Conservation (phyloP, 2,797 vertebrate species). For the Lepus townsendii region DNA sequence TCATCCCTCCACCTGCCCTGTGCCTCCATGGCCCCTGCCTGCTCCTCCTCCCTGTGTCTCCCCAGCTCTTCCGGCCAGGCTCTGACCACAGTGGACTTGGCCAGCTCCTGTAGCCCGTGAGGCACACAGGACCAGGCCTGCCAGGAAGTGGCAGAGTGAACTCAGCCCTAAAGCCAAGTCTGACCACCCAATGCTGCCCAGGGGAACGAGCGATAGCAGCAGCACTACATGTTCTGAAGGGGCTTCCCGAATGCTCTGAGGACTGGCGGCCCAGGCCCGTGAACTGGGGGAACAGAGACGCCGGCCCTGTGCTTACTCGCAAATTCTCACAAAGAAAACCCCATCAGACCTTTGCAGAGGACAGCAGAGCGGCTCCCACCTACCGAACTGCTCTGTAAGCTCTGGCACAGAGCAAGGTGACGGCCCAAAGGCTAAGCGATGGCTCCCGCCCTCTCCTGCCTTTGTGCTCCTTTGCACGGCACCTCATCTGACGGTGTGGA, state of each 20-base stretch:
- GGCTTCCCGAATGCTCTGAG: neutral
- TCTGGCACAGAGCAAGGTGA: neutral
- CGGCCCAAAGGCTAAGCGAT: neutral
- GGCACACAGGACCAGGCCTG: neutral
- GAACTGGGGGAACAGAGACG: neutral
- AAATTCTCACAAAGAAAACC: neutral
- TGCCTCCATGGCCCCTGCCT: neutral
- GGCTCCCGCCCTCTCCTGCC: neutral
- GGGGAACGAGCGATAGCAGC: too few relatives aligned
- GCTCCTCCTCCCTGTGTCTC: neutral
- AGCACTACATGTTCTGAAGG: neutral
- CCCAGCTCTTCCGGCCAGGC: too few relatives aligned
- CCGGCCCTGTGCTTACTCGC: neutral
- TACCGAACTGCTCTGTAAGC: neutral
- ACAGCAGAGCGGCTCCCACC: neutral
- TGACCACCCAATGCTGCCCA: neutral
- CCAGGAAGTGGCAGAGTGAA: neutral
- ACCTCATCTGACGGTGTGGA: neutral
- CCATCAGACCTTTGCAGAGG: neutral
- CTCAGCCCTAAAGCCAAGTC: neutral
- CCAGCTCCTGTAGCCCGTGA: neutral
- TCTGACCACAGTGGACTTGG: neutral
- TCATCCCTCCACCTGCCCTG: neutral
- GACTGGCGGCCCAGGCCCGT: neutral
- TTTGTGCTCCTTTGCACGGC: neutral